Evolutionary conservation across 2,113 vertebrate genomes (phyloP).

Genomic region (Potamarius usumacintae): DNA sequence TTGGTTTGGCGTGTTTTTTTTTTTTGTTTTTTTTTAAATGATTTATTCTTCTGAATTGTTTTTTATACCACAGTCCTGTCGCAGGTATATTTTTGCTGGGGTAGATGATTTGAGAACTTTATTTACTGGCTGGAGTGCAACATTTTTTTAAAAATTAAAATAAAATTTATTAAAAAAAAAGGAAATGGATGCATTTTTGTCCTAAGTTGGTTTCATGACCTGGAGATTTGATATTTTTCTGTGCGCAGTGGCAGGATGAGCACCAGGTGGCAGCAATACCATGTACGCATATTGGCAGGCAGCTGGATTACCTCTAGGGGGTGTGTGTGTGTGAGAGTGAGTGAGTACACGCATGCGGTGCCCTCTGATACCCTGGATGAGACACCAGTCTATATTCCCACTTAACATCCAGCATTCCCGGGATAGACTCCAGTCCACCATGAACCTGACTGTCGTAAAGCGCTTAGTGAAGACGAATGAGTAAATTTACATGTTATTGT

Average conservation of each 20-base stretch:
- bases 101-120: neutral
- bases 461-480: neutral
- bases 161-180: neutral
- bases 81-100: neutral
- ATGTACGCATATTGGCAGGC: no score
- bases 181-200: neutral
- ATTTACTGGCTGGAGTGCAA: neutral
- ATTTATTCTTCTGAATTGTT: conserved; percentile 2
- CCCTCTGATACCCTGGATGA: neutral
- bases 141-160: neutral
- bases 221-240: neutral
- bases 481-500: neutral
- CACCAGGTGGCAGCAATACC: conserved; percentile 21
- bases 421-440: neutral
- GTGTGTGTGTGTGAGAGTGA: neutral
- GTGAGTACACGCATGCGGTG: neutral
- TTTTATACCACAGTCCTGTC: neutral
- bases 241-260: neutral
- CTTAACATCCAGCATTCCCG: neutral
- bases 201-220: neutral
- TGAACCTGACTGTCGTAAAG: neutral
- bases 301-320: neutral
- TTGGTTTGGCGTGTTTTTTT: neutral
- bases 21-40: neutral
- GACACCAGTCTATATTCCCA: neutral